Base-by-base conservation (phyloP, 2,797 vertebrate genomes). In the Astyanax mexicanus region DNA sequence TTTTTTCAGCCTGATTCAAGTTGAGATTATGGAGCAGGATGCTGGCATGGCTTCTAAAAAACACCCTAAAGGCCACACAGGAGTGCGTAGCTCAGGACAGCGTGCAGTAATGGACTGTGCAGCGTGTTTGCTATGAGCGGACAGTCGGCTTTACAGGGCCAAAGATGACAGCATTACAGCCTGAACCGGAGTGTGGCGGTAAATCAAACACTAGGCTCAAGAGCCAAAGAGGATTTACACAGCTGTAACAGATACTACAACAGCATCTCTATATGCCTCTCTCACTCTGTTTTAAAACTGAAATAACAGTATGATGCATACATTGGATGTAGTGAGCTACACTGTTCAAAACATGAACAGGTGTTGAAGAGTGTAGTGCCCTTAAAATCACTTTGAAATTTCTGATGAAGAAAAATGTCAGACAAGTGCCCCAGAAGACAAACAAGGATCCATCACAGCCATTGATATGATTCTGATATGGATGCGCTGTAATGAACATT, bases 41-140 rank as follows among this genome's bases (percentile, higher is more conserved):
- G 64, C 64, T 75, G 73, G 44, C 74, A 42, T 25, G 17, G 4
- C 55, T 69, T 42, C 17, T 45, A 44, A 76, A 45, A 69, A 61
- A 32, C 27, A 21, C 51, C 13, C 54, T 32, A 21, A 38, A 68
- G 76, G 77, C 69, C 73, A 79, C 80, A 81, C 76, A 81, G 51
- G 64, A 71, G 44, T 1, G 25, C 21, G 44, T 52, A 61, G 55
- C 62, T 75, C 45, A 45, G 47, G 57, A 32, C 66, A 29, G 3
- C 10, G 27, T 47, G 66, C 66, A 58, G 42, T 19, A 32, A 44
- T 15, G 64, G 62, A 49, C 47, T 23, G 27, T 17, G 17, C 62
- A 37, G 19, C 9, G 62, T 3, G 7, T 25, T 15, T 25, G 40
- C 23, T 38, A 35, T 51, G 68, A 35, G 25, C n/a, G 52, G 40